Conservation (phyloP, 2,888 invertebrate species). For the Drosophila percnosoma region DNA sequence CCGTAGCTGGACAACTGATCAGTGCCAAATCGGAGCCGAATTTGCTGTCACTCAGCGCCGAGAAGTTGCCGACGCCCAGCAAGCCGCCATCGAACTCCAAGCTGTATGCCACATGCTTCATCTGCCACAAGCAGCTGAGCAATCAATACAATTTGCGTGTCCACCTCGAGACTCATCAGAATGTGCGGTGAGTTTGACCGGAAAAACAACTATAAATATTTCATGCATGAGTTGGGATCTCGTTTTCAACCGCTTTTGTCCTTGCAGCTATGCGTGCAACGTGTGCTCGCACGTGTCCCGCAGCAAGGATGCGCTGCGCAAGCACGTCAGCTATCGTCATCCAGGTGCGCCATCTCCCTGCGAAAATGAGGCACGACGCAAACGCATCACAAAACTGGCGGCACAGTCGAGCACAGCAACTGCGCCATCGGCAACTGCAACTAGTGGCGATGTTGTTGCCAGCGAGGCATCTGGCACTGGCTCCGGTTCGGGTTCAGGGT, state of each 20-base stretch:
- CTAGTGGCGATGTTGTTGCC: conserved; percentile 56
- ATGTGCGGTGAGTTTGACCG: conserved; percentile 86
- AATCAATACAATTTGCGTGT: conserved; percentile 96
- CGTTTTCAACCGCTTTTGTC: neutral
- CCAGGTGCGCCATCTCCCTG: conserved; percentile 86
- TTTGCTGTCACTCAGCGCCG: conserved; percentile 60
- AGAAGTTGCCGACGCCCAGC: conserved; percentile 55
- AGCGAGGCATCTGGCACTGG: conserved; percentile 9
- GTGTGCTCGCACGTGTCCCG: conserved; percentile 95
- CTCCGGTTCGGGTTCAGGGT: conserved; percentile 2
- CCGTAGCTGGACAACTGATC: conserved; percentile 57
- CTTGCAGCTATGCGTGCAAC: conserved; percentile 90
- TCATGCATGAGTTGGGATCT: neutral
- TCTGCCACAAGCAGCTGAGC: conserved; percentile 94
- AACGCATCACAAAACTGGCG: conserved; percentile 83
- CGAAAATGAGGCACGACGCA: conserved; percentile 84
- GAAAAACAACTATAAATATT: neutral
- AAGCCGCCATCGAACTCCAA: conserved; percentile 85
- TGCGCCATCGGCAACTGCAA: conserved; percentile 53
- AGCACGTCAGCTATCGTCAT: conserved; percentile 95
- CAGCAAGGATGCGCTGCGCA: conserved; percentile 93
- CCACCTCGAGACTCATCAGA: conserved; percentile 96
- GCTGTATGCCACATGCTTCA: conserved; percentile 90
- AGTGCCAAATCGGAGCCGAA: conserved; percentile 69
- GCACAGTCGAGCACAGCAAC: conserved; percentile 50